These are phyloP conservation scores for Protobothrops mucrosquamatus DNA, from an alignment of 2,113 vertebrate species.

Conservation along the genomic window DNA sequence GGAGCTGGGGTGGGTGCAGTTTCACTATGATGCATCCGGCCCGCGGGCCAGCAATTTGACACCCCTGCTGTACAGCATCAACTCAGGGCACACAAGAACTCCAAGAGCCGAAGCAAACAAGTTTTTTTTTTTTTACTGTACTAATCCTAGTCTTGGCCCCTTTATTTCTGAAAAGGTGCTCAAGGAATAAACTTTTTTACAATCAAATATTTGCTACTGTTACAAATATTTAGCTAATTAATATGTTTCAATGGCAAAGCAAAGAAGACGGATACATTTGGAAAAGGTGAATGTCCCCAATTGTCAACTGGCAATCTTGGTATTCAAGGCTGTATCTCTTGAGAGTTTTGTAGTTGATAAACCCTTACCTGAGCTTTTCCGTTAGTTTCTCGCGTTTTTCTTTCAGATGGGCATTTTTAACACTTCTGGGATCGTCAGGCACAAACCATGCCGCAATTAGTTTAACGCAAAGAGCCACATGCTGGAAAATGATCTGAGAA, in stretches of 20 bases:
- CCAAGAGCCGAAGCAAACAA: not conserved
- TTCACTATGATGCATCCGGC: too few relatives aligned
- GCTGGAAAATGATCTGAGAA: constrained; percentile 66
- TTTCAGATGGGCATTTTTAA: constrained; percentile 75
- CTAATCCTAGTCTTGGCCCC: not conserved
- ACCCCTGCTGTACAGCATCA: not conserved
- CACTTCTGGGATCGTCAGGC: constrained; percentile 72
- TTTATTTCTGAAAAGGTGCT: not conserved
- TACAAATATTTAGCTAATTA: not conserved
- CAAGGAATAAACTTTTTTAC: not conserved
- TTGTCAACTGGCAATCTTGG: not conserved
- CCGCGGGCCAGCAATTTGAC: too few relatives aligned
- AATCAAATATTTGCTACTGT: not conserved
- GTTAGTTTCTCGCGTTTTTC: constrained; percentile 69
- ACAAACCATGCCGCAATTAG: constrained; percentile 89
- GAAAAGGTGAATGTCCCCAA: not conserved
- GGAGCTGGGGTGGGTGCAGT: too few relatives aligned
- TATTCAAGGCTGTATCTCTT: not conserved
- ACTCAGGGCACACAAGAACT: not conserved
- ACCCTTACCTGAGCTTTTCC: constrained; percentile 68
- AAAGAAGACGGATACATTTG: not conserved
- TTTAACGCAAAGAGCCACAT: constrained; percentile 85
- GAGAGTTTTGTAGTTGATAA: not conserved
- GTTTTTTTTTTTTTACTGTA: not conserved
- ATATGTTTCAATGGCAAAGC: not conserved